These are phyloP conservation scores for Catharus ustulatus DNA, from an alignment of 2,797 vertebrate species.

Conservation along the genomic window DNA sequence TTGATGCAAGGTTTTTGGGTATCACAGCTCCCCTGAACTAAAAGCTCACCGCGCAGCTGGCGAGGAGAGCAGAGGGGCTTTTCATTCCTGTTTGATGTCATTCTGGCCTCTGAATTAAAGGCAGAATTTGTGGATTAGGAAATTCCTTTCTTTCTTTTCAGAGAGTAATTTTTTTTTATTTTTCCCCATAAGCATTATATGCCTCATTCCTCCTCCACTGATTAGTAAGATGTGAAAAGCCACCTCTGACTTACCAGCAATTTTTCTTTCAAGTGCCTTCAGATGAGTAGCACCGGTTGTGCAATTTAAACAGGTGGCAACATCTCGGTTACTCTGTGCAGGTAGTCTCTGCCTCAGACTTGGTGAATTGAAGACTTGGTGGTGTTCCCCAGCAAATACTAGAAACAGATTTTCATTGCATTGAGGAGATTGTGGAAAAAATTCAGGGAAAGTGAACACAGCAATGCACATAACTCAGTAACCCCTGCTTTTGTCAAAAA, in stretches of 20 bases:
- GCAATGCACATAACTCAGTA: neutral
- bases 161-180: neutral
- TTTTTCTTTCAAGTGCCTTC: neutral
- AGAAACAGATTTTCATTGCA: neutral
- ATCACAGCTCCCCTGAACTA: neutral
- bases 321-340: neutral
- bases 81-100: neutral
- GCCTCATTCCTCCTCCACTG: neutral
- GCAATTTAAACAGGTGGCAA: neutral
- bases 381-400: neutral
- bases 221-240: neutral
- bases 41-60: neutral
- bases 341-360: neutral
- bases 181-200: neutral
- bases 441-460: neutral
- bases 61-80: neutral
- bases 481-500: neutral
- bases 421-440: neutral
- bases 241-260: neutral
- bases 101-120: slow-evolving; percentile 34
- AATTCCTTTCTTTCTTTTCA: neutral
- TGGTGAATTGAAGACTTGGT: neutral
- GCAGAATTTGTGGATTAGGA: neutral
- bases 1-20: neutral
- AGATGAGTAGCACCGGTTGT: neutral